These are phyloP conservation scores for Squalus acanthias DNA, from an alignment of 2,797 vertebrate genomes.

Conservation along the genomic window DNA sequence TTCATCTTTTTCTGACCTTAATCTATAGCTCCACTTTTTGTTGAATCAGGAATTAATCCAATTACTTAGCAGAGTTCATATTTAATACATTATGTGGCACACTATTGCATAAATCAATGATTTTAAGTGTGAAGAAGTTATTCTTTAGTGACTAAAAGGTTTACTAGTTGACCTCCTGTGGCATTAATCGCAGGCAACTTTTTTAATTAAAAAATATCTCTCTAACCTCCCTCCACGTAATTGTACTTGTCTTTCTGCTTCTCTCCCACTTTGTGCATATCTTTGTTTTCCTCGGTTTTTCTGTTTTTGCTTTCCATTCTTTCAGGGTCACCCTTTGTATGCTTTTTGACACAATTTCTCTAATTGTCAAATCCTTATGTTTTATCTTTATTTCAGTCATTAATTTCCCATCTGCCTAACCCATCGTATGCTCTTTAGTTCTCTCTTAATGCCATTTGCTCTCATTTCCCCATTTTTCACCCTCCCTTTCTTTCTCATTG, in stretches of 20 bases:
- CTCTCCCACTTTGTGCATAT: background rate
- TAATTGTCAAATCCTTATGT: background rate
- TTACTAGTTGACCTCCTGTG: background rate
- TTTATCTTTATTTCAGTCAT: background rate
- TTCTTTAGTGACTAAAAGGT: background rate
- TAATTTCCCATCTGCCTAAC: background rate
- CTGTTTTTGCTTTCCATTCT: background rate
- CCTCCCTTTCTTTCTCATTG: background rate
- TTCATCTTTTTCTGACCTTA: background rate
- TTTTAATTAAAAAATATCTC: background rate
- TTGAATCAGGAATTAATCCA: background rate
- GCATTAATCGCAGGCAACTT: background rate
- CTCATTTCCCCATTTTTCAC: background rate
- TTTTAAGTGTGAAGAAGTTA: background rate
- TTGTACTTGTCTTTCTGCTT: background rate
- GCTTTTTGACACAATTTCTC: background rate
- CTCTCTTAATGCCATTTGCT: background rate
- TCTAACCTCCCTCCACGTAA: background rate
- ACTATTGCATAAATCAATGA: background rate
- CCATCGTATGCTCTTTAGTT: background rate
- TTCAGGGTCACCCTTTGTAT: background rate
- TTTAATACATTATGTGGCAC: background rate
- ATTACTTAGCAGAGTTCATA: background rate
- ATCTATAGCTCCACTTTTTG: background rate
- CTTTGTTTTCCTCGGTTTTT: background rate